Base-by-base conservation (phyloP, 1,140 invertebrate species). In the Vollenhovia emeryi region DNA sequence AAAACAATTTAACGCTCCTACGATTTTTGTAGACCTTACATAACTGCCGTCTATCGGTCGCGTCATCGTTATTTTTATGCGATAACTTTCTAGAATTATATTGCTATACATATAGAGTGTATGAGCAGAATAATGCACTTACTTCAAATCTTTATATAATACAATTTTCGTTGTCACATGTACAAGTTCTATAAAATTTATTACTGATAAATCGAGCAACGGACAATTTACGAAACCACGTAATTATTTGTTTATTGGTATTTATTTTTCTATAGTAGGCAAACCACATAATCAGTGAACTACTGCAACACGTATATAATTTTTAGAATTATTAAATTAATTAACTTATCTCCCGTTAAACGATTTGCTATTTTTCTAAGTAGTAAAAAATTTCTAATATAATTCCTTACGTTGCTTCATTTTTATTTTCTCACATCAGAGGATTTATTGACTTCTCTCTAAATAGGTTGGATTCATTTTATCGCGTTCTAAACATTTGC, bases 401-500 rank as follows among this genome's bases (percentile, higher is more conserved):
- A 57, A 75, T 1, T 75, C 5, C 0, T 13, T 7, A 8, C 6
- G 33, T 30, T 40, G n/a, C 27, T 57, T 24, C 1, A 62, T 30
- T 76, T 30, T 2, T 0, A 33, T 36, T 50, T 15, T 36, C 6
- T 60, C 33, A 52, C 13, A 13, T 78, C 27, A 18, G 8, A 27
- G 3, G 2, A 9, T 27, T 50, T 33, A 27, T 15, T n/a, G 30
- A 64, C 21, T 66, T 66, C 27, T 24, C 9, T 66, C 1, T 15
- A 66, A 78, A 48, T 66, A n/a, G 8, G n/a, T 78, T 50, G 48
- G 30, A 79, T 50, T 66, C 6, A 64, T 50, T 79, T 66, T 59
- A 27, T 75, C 33, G 33, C 7, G 27, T 9, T 36, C 5, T 50
- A 68, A 43, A 50, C 27, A 50, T 50, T 78, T 48, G 15, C 59